Percentiles rank a stretch among this genome's conserved stretches.
Evolutionary conservation across 2,113 vertebrate species (phyloP).

Genomic region (Bostrychus sinensis): DNA sequence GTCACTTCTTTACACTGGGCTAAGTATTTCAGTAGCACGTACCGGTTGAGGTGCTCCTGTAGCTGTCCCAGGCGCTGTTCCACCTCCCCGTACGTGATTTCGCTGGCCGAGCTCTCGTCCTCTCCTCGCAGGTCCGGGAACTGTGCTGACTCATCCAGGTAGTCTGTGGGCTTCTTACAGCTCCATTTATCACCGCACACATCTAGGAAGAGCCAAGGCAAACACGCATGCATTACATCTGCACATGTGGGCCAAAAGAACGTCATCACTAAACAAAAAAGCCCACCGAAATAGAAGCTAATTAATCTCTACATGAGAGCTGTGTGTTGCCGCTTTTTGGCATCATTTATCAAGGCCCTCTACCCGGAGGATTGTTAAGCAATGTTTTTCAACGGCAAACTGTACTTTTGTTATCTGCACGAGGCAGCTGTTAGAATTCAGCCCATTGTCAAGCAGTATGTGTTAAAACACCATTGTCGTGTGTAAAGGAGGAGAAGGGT

Average conservation of each 20-base stretch:
- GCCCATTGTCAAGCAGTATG: constrained; percentile 33
- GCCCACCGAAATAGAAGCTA: constrained; percentile 62
- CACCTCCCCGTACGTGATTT: constrained; percentile 93
- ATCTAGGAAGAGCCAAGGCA: constrained; percentile 76
- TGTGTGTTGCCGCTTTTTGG: constrained; percentile 32
- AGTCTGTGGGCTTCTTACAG: constrained; percentile 76
- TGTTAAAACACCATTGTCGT: constrained; percentile 30
- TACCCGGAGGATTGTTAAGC: constrained; percentile 34
- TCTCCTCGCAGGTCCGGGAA: constrained; percentile 84
- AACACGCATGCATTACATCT: constrained; percentile 61
- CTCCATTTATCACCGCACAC: constrained; percentile 84
- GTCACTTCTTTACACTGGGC: neutral
- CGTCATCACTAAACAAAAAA: constrained; percentile 53
- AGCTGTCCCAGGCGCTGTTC: constrained; percentile 94
- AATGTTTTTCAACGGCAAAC: constrained; percentile 57
- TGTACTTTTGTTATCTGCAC: constrained; percentile 72
- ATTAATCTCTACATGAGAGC: constrained; percentile 69
- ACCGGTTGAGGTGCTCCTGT: constrained; percentile 98
- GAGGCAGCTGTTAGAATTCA: constrained; percentile 59
- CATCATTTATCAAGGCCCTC: constrained; percentile 65
- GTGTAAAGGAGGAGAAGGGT: constrained; percentile 41
- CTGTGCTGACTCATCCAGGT: constrained; percentile 81
- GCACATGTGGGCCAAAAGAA: constrained; percentile 65
- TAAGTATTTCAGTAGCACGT: constrained; percentile 32
- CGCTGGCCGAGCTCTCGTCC: constrained; percentile 88